These are phyloP conservation scores for Gephyroberyx darwinii DNA, from an alignment of 2,797 vertebrate species.

Conservation along the genomic window DNA sequence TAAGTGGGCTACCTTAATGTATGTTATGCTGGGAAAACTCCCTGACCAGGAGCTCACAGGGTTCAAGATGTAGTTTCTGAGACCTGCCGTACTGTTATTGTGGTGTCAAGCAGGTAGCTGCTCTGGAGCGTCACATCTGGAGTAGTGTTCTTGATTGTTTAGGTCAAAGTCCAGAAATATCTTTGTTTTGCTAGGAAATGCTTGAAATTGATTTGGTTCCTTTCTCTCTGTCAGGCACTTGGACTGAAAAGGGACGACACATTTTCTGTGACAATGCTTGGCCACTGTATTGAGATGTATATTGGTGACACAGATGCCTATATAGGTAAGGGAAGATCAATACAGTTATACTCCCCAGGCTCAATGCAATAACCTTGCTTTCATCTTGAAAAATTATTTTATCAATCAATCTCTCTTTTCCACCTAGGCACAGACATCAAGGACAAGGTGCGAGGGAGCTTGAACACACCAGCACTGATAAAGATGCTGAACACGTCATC, in stretches of 20 bases:
- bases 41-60: too few species aligned
- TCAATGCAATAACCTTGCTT: neutral
- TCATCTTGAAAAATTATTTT: neutral
- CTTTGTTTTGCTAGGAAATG: neutral
- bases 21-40: too few species aligned
- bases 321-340: conserved; percentile 85
- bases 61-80: too few species aligned
- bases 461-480: conserved; percentile 91
- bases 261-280: conserved; percentile 99
- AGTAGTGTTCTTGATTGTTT: too few species aligned
- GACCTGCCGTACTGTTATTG: too few species aligned
- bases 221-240: conserved; percentile 85
- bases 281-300: conserved; percentile 99
- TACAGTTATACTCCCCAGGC: neutral
- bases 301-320: conserved; percentile 98
- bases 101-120: too few species aligned
- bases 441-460: conserved; percentile 91
- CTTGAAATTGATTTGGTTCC: neutral
- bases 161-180: too few species aligned
- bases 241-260: conserved; percentile 98
- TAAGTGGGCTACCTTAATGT: too few species aligned
- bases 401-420: conserved; percentile 5
- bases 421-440: conserved; percentile 94
- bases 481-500: conserved; percentile 93
- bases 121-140: too few species aligned